These are phyloP conservation scores for Telmatherina bonti DNA, from an alignment of 2,797 vertebrate genomes.

Conservation along the genomic window DNA sequence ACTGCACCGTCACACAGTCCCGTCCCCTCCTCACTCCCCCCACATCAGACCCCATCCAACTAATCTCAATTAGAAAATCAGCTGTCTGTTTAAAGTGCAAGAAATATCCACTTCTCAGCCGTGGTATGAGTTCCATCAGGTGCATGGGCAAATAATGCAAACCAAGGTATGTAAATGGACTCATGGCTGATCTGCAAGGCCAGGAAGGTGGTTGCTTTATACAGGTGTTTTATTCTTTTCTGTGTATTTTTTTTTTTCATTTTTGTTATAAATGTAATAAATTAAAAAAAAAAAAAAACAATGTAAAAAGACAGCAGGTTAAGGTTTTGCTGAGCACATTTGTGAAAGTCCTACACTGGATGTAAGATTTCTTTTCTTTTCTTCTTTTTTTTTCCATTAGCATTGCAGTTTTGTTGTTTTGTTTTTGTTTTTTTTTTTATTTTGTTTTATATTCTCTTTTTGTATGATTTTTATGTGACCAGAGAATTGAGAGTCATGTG, in stretches of 20 bases:
- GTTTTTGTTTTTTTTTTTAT: conserved; percentile 46
- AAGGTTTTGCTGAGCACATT: conserved; percentile 80
- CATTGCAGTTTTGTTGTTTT: conserved; percentile 67
- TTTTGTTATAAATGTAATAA: conserved; percentile 85
- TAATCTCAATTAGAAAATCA: conserved; percentile 68
- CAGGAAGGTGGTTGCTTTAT: conserved; percentile 70
- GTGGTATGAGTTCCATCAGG: conserved; percentile 64
- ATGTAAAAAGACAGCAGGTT: conserved; percentile 78
- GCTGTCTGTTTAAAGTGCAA: conserved; percentile 72
- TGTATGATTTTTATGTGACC: conserved; percentile 73
- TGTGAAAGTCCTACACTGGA: conserved; percentile 89
- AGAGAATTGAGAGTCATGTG: conserved; percentile 63
- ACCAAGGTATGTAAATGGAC: conserved; percentile 71
- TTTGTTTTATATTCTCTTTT: conserved; percentile 65
- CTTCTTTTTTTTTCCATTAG: conserved; percentile 46
- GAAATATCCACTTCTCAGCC: conserved; percentile 63
- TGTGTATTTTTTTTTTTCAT: conserved; percentile 47
- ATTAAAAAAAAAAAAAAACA: conserved; percentile 80
- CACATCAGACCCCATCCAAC: conserved; percentile 73
- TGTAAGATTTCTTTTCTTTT: conserved; percentile 70
- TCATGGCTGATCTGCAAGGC: conserved; percentile 62
- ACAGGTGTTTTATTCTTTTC: conserved; percentile 79
- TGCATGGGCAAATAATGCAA: conserved; percentile 68
- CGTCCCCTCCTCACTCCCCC: conserved; percentile 11
- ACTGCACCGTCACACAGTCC: conserved; percentile 47